Evolutionary conservation across 2,797 vertebrate species (phyloP).

Genomic region (Decapterus maruadsi): DNA sequence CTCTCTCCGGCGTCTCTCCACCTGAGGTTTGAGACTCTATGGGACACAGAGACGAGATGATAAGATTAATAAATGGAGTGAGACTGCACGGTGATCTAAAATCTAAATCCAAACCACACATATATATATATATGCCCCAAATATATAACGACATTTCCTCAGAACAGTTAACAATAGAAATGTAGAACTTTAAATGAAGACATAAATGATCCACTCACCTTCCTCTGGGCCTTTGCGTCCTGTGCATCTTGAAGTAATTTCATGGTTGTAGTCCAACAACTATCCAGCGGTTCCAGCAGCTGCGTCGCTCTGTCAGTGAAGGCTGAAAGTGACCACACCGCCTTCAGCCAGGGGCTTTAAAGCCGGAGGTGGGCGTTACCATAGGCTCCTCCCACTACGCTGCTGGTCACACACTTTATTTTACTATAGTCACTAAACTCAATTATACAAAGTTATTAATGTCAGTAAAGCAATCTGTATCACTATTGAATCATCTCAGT

Average conservation of each 20-base stretch:
- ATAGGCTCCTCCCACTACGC: slow-evolving; percentile 42
- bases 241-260: slow-evolving; percentile 45
- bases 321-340: not conserved
- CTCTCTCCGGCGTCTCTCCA: slow-evolving; percentile 90
- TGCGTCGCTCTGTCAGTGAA: not conserved
- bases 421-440: not conserved
- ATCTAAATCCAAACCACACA: not conserved
- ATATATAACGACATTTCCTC: no score
- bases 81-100: no score
- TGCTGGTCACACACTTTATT: not conserved
- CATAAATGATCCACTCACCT: slow-evolving; percentile 29
- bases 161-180: not conserved
- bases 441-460: not conserved
- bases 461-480: not conserved
- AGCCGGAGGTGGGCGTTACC: slow-evolving; percentile 1
- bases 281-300: not conserved
- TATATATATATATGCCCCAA: not conserved
- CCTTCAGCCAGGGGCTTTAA: slow-evolving; percentile 13
- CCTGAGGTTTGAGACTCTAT: slow-evolving; percentile 86
- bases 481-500: not conserved
- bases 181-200: not conserved
- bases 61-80: not conserved
- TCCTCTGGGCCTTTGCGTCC: slow-evolving; percentile 38
- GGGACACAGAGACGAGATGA: not conserved
- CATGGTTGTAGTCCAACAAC: slow-evolving; percentile 37